Conservation (phyloP, 1,140 invertebrate species). For the Artemia franciscana region DNA sequence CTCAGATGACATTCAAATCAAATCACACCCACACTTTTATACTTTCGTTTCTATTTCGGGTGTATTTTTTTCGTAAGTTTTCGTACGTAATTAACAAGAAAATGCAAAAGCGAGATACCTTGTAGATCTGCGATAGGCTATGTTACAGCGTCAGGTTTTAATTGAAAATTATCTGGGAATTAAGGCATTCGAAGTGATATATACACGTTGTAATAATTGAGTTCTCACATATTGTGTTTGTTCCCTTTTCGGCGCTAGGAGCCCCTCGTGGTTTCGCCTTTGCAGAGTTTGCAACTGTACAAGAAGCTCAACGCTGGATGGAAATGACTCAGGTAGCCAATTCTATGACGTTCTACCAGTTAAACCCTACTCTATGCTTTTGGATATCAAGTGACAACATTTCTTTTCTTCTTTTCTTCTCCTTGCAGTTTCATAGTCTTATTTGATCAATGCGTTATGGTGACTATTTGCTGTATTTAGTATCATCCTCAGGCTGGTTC, state of each 20-base stretch:
- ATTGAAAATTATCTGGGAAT: neutral
- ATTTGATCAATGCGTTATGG: neutral
- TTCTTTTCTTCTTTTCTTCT: neutral
- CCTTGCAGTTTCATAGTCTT: neutral
- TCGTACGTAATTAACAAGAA: neutral
- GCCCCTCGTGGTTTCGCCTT: slow-evolving; percentile 76
- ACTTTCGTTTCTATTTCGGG: neutral
- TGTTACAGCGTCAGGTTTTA: neutral
- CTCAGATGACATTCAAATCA: too few species aligned
- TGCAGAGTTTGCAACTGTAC: slow-evolving; percentile 75
- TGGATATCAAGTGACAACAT: neutral
- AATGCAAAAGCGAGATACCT: neutral
- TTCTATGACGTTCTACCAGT: neutral
- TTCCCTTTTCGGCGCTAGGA: slow-evolving; percentile 29
- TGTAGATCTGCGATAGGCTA: neutral
- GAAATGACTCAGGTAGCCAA: slow-evolving; percentile 64
- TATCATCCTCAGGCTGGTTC: too few species aligned
- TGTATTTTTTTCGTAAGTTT: neutral
- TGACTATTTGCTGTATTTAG: too few species aligned
- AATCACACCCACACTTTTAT: too few species aligned
- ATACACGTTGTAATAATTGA: neutral
- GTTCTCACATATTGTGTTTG: slow-evolving; percentile 8
- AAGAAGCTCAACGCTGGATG: slow-evolving; percentile 75
- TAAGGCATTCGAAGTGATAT: neutral
- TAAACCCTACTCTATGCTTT: neutral